A percentile compares a stretch with the other conserved stretches of the same genome.
phyloP scores from a whole-genome alignment of 2,797 vertebrate species.

The Epinephelus malabaricus region DNA sequence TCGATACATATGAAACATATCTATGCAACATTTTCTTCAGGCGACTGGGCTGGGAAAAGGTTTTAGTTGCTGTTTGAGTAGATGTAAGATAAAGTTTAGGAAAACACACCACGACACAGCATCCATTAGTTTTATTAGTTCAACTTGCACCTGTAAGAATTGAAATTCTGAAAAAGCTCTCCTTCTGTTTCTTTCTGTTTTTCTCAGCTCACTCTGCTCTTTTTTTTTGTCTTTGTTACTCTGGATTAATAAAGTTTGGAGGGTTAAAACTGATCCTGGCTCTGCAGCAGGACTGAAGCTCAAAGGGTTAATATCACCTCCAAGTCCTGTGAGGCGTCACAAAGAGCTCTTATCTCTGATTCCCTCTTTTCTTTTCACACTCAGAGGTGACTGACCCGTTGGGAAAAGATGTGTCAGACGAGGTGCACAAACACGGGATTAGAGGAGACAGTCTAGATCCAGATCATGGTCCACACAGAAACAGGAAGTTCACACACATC shows the following conservation, averaged over 20 bases:
- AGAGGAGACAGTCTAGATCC: neutral
- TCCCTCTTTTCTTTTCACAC: neutral
- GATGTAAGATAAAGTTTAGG: no score
- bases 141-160: no score
- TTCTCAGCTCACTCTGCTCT: no score
- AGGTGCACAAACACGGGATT: constrained; percentile 14
- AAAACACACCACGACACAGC: no score
- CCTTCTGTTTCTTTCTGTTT: no score
- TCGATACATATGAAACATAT: no score
- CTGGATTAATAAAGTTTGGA: neutral
- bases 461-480: neutral
- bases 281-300: neutral
- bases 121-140: no score
- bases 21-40: no score
- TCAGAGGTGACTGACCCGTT: constrained; percentile 22
- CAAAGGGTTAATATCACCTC: constrained; percentile 19
- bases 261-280: neutral
- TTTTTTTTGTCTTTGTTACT: neutral
- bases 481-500: neutral
- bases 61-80: no score
- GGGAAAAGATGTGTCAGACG: constrained; percentile 26
- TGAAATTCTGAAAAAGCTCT: no score
- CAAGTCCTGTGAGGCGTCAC: constrained; percentile 28
- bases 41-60: no score
- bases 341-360: constrained; percentile 36